Evolutionary conservation across 2,113 vertebrate genomes (phyloP).

Genomic region (Suricata suricatta): DNA sequence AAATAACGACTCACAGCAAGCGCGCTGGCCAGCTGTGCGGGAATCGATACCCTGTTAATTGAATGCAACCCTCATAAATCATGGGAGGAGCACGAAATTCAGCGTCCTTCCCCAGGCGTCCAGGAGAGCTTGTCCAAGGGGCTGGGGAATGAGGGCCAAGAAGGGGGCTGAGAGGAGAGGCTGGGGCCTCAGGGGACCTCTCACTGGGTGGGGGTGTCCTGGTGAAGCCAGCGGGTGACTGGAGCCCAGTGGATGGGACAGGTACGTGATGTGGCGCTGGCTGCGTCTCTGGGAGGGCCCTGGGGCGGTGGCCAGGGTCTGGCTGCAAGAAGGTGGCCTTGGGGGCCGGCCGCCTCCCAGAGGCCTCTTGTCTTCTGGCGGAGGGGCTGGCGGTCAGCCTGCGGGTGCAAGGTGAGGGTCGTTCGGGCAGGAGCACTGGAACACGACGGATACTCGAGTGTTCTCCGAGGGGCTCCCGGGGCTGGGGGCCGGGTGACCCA

Average conservation of each 20-base stretch:
- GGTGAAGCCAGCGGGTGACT: neutral
- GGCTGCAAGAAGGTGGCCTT: neutral
- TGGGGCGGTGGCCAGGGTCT: neutral
- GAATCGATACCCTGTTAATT: slow-evolving; percentile 78
- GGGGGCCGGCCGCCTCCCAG: neutral
- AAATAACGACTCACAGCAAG: slow-evolving; percentile 62
- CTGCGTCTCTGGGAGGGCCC: neutral
- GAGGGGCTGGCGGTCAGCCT: neutral
- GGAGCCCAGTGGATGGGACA: neutral
- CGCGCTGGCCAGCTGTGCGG: slow-evolving; percentile 68
- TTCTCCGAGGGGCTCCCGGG: neutral
- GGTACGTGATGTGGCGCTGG: neutral
- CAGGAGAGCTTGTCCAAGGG: slow-evolving; percentile 11
- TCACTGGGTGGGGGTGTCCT: neutral
- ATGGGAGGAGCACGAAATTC: slow-evolving; percentile 55
- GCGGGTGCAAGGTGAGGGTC: neutral
- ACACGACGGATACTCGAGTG: neutral
- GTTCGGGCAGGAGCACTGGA: neutral
- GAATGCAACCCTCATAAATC: slow-evolving; percentile 80
- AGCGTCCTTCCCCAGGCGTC: slow-evolving; percentile 40
- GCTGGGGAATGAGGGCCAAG: slow-evolving; percentile 21
- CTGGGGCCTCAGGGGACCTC: fast-evolving
- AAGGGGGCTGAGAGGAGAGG: neutral
- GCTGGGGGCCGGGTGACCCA: neutral
- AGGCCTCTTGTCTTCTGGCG: neutral